Conservation (phyloP, 2,113 vertebrate species). For the Acrocephalus arundinaceus region DNA sequence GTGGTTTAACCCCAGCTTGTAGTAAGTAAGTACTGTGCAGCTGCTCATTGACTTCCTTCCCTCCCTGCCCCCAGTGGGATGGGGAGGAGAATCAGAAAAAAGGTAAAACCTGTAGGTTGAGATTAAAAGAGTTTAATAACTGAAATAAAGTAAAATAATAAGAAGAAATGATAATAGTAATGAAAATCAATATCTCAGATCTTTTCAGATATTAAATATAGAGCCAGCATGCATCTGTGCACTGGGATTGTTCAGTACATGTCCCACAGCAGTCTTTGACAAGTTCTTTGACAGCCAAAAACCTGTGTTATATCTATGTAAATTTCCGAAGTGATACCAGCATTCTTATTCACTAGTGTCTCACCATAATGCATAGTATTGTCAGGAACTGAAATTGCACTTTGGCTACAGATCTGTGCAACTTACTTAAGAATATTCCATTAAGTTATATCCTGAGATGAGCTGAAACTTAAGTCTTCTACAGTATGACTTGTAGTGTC, state of each 20-base stretch:
- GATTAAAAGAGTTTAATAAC: not conserved
- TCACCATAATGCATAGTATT: not conserved
- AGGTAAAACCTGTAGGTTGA: not conserved
- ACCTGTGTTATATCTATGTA: not conserved
- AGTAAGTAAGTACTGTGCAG: not conserved
- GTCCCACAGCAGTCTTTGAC: not conserved
- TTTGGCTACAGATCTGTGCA: not conserved
- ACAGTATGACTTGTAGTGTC: not conserved
- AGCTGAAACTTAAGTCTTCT: not conserved
- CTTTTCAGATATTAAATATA: not conserved
- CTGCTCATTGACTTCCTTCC: not conserved
- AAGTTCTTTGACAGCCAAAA: not conserved
- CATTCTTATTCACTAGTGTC: not conserved
- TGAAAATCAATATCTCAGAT: not conserved
- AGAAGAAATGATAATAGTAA: not conserved
- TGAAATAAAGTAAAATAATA: not conserved
- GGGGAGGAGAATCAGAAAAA: not conserved
- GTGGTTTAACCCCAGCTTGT: not conserved
- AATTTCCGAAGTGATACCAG: not conserved
- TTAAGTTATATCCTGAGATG: not conserved
- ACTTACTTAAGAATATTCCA: not conserved
- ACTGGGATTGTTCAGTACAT: not conserved
- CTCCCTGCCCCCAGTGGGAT: not conserved
- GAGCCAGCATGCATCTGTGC: not conserved
- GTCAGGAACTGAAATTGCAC: not conserved